Base-by-base conservation (phyloP, 2,888 invertebrate genomes). In the Meandrusa payeni region DNA sequence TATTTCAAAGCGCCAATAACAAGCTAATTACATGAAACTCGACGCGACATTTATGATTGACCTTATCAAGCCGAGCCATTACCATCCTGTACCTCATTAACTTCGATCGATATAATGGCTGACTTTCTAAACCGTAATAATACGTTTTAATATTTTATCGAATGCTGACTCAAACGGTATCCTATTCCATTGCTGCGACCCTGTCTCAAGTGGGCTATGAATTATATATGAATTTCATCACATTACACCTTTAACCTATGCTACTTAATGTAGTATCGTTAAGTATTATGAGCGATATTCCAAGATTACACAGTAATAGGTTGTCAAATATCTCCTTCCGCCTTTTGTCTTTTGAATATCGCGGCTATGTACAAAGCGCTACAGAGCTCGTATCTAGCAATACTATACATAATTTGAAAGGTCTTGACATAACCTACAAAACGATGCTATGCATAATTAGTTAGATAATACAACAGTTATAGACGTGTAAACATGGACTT, bases 11-110 rank as follows among this genome's bases (percentile, higher is more conserved):
- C 13, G 13, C 33, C 23, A 28, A 27, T 42, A 29, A 19, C 17
- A 29, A 32, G 11, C 22, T 28, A 39, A 44, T 39, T 39, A 63
- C 54, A 57, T 60, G 60, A 59, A 61, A 69, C 59, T 55, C 52
- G 57, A 67, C 63, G 64, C 52, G 43, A 54, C 38, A 54, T 62
- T 60, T 66, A 57, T 62, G 65, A 64, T 61, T 61, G 56, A 68
- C 65, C 61, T 63, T 64, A 66, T 69, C 64, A 61, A 55, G 55
- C 47, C 47, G 48, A 10, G 26, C 13, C 38, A 23, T 43, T 41
- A 33, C 20, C 33, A 33, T 39, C 33, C 15, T 26, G 27, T 48
- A 56, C 53, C 57, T 58, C 57, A 60, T 59, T 61, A 64, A 54
- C 54, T 55, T 52, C 49, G 45, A 47, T 50, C 56, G 53, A 50